Conservation (phyloP, 2,797 vertebrate genomes). For the Sparus aurata region DNA sequence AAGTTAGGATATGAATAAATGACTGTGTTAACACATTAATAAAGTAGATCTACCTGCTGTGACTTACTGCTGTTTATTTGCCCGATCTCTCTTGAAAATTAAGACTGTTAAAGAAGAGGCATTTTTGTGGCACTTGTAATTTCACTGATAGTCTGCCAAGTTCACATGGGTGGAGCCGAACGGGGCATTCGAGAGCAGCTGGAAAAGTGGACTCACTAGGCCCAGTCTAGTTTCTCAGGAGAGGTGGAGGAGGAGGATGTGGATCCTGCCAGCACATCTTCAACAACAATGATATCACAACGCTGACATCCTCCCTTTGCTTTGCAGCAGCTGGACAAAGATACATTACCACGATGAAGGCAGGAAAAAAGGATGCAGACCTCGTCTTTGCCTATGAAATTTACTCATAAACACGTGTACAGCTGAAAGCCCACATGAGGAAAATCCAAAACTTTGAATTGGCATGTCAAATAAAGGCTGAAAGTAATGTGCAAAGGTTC, state of each 20-base stretch:
- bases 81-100: conserved; percentile 5
- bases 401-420: conserved; percentile 13
- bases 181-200: conserved; percentile 49
- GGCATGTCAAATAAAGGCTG: conserved; percentile 20
- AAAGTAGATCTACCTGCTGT: background rate
- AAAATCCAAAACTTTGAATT: conserved; percentile 21
- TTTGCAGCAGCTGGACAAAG: conserved; percentile 70
- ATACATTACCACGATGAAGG: conserved; percentile 53
- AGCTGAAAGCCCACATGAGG: conserved; percentile 4
- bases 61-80: background rate
- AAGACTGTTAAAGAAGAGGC: conserved; percentile 8
- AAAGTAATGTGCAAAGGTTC: conserved; percentile 11
- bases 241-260: conserved; percentile 72
- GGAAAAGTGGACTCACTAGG: conserved; percentile 65
- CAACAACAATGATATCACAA: conserved; percentile 82
- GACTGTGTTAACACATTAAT: conserved; percentile 7
- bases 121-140: conserved; percentile 18
- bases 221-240: conserved; percentile 54
- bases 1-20: background rate
- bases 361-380: conserved; percentile 52
- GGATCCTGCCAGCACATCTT: conserved; percentile 72
- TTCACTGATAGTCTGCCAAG: conserved; percentile 40
- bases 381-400: conserved; percentile 31
- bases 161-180: conserved; percentile 46
- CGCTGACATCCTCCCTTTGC: conserved; percentile 74